A percentile compares a stretch with the other conserved stretches of the same genome.
Conservation (phyloP, 2,113 vertebrate genomes). For the Spea multiplicata region DNA sequence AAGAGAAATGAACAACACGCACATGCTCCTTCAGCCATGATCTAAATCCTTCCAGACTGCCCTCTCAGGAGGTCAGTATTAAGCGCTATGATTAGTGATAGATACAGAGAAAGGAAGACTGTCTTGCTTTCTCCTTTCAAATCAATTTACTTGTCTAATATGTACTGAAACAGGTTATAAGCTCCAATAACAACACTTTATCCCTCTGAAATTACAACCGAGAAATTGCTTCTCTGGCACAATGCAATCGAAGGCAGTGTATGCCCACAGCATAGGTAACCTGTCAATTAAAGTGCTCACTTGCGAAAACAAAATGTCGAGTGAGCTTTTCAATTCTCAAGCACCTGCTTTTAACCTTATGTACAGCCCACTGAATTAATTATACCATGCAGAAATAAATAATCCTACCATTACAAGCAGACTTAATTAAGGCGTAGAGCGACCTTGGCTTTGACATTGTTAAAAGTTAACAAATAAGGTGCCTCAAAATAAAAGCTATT, state of each 20-base stretch:
- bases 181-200: constrained; percentile 45
- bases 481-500: constrained; percentile 56
- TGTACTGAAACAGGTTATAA: constrained; percentile 45
- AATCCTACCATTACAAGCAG: constrained; percentile 56
- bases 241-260: constrained; percentile 40
- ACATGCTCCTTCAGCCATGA: not conserved
- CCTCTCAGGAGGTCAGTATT: constrained; percentile 21
- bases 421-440: constrained; percentile 61
- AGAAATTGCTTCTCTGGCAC: constrained; percentile 33
- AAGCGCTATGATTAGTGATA: constrained; percentile 39
- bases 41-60: constrained; percentile 16
- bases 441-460: constrained; percentile 60
- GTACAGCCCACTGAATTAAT: constrained; percentile 57
- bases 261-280: constrained; percentile 41
- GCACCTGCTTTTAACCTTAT: constrained; percentile 54
- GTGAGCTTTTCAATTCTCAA: constrained; percentile 47
- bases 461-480: constrained; percentile 59
- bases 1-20: constrained; percentile 17
- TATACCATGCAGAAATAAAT: constrained; percentile 55
- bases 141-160: constrained; percentile 46
- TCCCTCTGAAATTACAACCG: constrained; percentile 44
- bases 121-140: constrained; percentile 41
- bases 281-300: constrained; percentile 25
- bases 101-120: constrained; percentile 36
- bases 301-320: constrained; percentile 49